These are phyloP conservation scores for Melanostoma mellinum DNA, from an alignment of 2,888 invertebrate species.

Conservation along the genomic window DNA sequence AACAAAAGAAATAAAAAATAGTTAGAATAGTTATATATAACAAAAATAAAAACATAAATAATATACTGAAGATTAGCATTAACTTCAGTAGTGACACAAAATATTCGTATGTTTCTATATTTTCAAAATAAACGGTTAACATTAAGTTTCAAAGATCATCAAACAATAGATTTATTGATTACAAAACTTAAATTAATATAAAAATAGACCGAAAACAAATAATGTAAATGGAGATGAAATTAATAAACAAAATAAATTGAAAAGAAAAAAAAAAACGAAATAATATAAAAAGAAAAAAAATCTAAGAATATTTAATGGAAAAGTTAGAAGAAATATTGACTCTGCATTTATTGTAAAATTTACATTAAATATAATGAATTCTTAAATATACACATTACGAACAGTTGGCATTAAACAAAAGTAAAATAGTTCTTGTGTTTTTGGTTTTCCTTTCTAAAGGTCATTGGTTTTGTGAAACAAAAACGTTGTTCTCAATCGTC, in stretches of 20 bases:
- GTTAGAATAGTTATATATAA: slow-evolving; percentile 56
- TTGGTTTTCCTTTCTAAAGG: slow-evolving; percentile 16
- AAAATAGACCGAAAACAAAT: slow-evolving; percentile 3
- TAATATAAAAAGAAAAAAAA: slow-evolving; percentile 23
- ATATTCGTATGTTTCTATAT: slow-evolving; percentile 70
- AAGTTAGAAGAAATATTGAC: slow-evolving; percentile 36
- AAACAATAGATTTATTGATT: slow-evolving; percentile 39
- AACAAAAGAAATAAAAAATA: slow-evolving; percentile 32
- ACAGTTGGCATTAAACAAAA: slow-evolving; percentile 68
- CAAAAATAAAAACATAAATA: slow-evolving; percentile 16
- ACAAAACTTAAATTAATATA: background rate
- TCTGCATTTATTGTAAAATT: slow-evolving; percentile 68
- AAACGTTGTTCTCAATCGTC: no score
- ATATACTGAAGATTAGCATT: slow-evolving; percentile 20
- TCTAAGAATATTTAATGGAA: slow-evolving; percentile 21
- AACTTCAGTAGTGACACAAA: slow-evolving; percentile 26
- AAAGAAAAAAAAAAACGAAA: slow-evolving; percentile 14
- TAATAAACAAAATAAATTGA: slow-evolving; percentile 18
- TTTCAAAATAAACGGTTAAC: slow-evolving; percentile 63
- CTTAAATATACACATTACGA: slow-evolving; percentile 70
- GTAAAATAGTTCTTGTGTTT: slow-evolving; percentile 14
- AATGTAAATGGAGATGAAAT: slow-evolving; percentile 4
- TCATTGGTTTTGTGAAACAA: background rate
- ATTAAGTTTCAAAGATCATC: slow-evolving; percentile 50
- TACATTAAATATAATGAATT: slow-evolving; percentile 67